Evolutionary conservation across 2,797 vertebrate genomes (phyloP), one percentile per base, ranked within the genome.

Genomic region (Sciurus carolinensis): DNA sequence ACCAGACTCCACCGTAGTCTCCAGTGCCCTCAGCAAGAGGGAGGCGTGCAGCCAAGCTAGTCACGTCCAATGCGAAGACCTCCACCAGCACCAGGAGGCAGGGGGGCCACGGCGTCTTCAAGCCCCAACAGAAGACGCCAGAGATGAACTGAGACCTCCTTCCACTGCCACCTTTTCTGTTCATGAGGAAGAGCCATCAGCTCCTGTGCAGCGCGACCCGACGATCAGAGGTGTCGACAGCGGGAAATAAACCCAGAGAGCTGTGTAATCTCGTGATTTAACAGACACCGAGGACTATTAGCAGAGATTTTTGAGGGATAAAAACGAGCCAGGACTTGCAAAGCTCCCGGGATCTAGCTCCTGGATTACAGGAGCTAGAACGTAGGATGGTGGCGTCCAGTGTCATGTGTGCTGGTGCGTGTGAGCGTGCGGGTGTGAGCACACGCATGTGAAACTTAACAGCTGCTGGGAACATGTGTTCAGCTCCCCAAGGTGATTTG

Each of bases 41-140:
- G 77, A 72, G 42, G 14, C 0, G 1, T 0, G 0, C 82, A 47
- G 26, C 7, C 14, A 13, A 13, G 11, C 62, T 36, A 30, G 22
- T 64, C 62, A 30, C 6, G 2, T 67, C 47, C 30, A 15, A 4
- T 36, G 14, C 15, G 14, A 72, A 69, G 52, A 17, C 30, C 47
- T n/a, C 24, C 30, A 39, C 72, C 6, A 15, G n/a, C 36, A n/a
- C 79, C 52, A 9, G 36, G 22, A 54, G 9, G 5, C 5, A 6
- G n/a, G 82, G 83, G 24, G 26, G 15, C 42, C 52, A 7, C 8
- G 1, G 0, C 0, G 17, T 22, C 66, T 39, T 54, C 39, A 17
- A 10, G 64, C 13, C 44, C 22, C 50, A 33, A 54, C 1, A 28
- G 69, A 69, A 82, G 64, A 72, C 59, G 36, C 4, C 17, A 12